Evolutionary conservation across 2,797 vertebrate genomes (phyloP).

Genomic region (Acridotheres tristis): DNA sequence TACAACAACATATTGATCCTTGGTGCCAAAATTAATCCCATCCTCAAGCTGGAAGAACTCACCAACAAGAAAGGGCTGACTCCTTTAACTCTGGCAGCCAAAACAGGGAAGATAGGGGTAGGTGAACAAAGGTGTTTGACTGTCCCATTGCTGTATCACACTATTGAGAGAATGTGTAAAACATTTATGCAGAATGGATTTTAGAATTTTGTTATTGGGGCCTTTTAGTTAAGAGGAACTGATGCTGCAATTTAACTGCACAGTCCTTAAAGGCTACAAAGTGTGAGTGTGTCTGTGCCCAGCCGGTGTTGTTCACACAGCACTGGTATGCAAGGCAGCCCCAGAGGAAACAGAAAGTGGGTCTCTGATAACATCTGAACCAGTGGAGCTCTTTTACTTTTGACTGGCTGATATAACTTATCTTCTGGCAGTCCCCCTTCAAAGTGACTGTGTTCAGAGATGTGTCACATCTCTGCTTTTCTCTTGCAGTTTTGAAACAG

Average conservation of each 20-base stretch:
- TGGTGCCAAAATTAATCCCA: slow-evolving; percentile 77
- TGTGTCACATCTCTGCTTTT: not conserved
- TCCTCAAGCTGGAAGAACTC: slow-evolving; percentile 85
- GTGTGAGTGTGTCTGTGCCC: not conserved
- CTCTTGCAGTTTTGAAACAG: not conserved
- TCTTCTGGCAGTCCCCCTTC: not conserved
- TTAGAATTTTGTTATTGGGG: not conserved
- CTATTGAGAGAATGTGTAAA: not conserved
- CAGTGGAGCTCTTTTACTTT: not conserved
- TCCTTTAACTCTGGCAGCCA: slow-evolving; percentile 89
- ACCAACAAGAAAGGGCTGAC: slow-evolving; percentile 85
- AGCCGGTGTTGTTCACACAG: not conserved
- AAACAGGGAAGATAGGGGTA: slow-evolving; percentile 91
- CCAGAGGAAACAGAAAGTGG: not conserved
- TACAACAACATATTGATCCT: slow-evolving; percentile 88
- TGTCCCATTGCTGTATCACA: not conserved
- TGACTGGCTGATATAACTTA: not conserved
- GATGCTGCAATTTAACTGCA: not conserved
- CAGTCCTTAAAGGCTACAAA: not conserved
- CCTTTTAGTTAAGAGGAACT: not conserved
- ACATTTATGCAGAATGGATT: not conserved
- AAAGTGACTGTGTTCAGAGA: not conserved
- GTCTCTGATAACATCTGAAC: not conserved
- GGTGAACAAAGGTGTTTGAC: slow-evolving; percentile 27
- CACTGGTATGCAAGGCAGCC: not conserved